Evolutionary conservation across 2,888 invertebrate species (phyloP), one percentile per base, ranked within the genome.

Genomic region (Elysia crispata): DNA sequence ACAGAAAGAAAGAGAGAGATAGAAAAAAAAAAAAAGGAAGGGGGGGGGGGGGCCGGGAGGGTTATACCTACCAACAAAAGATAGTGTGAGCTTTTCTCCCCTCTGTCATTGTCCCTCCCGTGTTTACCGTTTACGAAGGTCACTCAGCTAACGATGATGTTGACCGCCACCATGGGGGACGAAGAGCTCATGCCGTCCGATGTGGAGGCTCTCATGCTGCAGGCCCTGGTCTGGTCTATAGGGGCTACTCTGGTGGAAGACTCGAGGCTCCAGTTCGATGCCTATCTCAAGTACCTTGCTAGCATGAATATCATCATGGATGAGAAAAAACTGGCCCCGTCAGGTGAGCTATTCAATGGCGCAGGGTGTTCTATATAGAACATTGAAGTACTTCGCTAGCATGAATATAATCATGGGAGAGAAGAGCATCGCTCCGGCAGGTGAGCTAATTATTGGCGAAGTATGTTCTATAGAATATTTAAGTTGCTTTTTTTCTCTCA

Each of bases 191-290:
- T 89, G n/a, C 80, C 85, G 28, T 89, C 89, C 30, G 93, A 95
- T 11, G 92, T 96, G 15, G 95, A 96, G 89, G 95, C 95, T 76
- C 94, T 94, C 75, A 96, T 96, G 91, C 89, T 95, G 6, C 94
- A 96, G 93, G 94, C 96, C 0, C 93, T 97, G 86, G 97, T 96
- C 92, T 96, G 95, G 92, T 97, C 97, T 0, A 91, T 97, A 8
- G 98, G 98, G 0, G 97, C 97, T 0, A 92, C 95, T 0, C 93
- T 97, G 8, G 91, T 96, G 0, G 95, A 94, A 81, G 94, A 95
- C 60, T 95, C 95, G 18, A 94, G 95, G 8, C 88, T 93, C 0
- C 94, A 95, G 80, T 97, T 97, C 89, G 97, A 98, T 91, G 94
- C 94, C 30, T 96, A 95, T 89, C 93, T 97, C 85, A 97, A 97